Percentiles rank a stretch among this genome's conserved stretches.
phyloP scores from a whole-genome alignment of 2,113 vertebrate species.

The Ranitomeya variabilis region DNA sequence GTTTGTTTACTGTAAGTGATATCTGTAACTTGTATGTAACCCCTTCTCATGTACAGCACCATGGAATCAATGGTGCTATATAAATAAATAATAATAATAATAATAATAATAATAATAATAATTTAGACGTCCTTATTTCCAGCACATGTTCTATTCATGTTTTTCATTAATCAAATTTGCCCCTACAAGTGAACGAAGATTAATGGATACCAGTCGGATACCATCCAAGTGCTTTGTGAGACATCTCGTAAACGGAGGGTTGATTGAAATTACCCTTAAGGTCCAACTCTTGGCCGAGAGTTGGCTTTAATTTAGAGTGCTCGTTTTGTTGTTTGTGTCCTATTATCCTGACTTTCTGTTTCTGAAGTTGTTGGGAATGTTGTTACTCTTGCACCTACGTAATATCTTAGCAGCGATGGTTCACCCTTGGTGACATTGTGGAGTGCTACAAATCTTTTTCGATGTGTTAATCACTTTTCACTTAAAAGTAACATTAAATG shows the following conservation, averaged over 20 bases:
- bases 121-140: no score
- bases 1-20: no score
- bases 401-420: slow-evolving; percentile 22
- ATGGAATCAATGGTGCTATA: no score
- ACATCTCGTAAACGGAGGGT: background rate
- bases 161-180: no score
- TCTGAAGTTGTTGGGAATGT: slow-evolving; percentile 10
- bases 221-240: background rate
- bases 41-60: no score
- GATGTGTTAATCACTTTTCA: slow-evolving; percentile 57
- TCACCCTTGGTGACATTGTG: slow-evolving; percentile 37
- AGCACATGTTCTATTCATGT: no score
- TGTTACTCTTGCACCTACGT: slow-evolving; percentile 56
- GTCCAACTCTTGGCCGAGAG: background rate
- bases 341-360: background rate
- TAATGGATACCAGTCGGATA: no score
- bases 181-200: no score
- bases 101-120: no score
- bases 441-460: slow-evolving; percentile 44
- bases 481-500: slow-evolving; percentile 46
- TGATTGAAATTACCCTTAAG: no score
- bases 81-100: no score
- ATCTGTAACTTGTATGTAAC: no score
- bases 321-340: background rate
- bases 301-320: background rate